Evolutionary conservation across 2,797 vertebrate genomes (phyloP).

Genomic region (Sciurus vulgaris): DNA sequence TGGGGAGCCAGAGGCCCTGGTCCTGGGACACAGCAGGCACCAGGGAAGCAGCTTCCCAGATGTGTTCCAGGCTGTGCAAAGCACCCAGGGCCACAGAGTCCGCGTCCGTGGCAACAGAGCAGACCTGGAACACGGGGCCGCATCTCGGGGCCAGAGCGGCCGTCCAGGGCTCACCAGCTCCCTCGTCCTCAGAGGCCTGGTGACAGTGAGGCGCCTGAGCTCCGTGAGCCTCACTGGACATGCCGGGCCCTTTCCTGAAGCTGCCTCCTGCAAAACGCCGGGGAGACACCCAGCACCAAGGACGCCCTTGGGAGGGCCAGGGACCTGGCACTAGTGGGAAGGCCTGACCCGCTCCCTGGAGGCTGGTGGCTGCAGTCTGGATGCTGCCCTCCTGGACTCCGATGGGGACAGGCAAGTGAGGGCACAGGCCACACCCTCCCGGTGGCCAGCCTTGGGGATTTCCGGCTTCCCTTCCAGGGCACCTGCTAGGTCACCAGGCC

Average conservation of each 20-base stretch:
- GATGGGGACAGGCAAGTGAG: background rate
- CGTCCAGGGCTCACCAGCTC: background rate
- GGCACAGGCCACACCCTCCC: too few relatives aligned
- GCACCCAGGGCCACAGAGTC: background rate
- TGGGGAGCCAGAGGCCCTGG: too few relatives aligned
- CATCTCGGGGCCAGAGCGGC: background rate
- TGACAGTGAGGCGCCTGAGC: background rate
- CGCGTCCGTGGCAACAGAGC: too few relatives aligned
- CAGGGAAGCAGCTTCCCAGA: background rate
- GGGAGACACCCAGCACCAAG: too few relatives aligned
- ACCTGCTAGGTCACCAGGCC: too few relatives aligned
- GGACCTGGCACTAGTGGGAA: too few relatives aligned
- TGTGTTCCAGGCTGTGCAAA: too few relatives aligned
- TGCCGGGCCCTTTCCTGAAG: too few relatives aligned
- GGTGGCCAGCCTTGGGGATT: background rate
- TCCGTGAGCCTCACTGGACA: background rate
- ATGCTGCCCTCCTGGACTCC: too few relatives aligned
- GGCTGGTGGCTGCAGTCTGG: too few relatives aligned
- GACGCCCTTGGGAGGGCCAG: accelerated
- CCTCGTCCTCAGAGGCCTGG: background rate
- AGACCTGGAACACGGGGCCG: background rate
- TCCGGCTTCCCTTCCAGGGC: too few relatives aligned
- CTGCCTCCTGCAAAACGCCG: too few relatives aligned
- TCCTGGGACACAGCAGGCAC: background rate
- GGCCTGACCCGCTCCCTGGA: accelerated